A percentile compares a stretch with the other conserved stretches of the same genome.
phyloP scores from a whole-genome alignment of 2,888 invertebrate genomes.

The Lithosia quadra region DNA sequence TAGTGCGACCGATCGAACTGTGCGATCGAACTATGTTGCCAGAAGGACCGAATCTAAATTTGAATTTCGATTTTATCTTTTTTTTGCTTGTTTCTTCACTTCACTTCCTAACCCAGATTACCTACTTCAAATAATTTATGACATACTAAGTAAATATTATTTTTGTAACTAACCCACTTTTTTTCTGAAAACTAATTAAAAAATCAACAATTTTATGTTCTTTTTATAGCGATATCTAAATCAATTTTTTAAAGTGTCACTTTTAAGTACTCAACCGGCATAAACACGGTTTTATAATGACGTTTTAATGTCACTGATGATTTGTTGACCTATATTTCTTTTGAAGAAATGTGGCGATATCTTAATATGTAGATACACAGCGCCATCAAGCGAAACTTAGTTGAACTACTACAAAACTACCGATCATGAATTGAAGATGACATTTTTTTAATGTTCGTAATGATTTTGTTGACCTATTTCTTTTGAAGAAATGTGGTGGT shows the following conservation, averaged over 20 bases:
- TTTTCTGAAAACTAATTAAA: neutral
- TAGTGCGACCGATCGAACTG: too few relatives aligned
- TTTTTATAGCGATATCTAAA: slow-evolving; percentile 4
- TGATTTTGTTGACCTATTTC: slow-evolving; percentile 27
- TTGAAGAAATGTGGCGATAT: slow-evolving; percentile 4
- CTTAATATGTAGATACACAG: too few relatives aligned
- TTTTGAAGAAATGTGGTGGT: slow-evolving; percentile 15
- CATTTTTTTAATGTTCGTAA: slow-evolving; percentile 28
- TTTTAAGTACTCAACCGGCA: slow-evolving; percentile 3
- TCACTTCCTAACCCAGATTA: neutral
- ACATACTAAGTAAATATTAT: neutral
- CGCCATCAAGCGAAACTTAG: too few relatives aligned
- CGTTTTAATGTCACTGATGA: slow-evolving; percentile 29
- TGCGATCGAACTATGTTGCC: too few relatives aligned
- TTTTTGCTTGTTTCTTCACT: too few relatives aligned
- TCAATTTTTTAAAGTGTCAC: slow-evolving; percentile 11
- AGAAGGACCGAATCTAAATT: too few relatives aligned
- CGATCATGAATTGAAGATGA: too few relatives aligned
- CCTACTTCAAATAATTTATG: neutral
- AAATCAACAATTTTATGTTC: neutral
- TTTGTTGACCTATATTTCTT: slow-evolving; percentile 28
- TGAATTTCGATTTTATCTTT: too few relatives aligned
- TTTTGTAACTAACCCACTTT: neutral
- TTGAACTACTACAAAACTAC: too few relatives aligned
- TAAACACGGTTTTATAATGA: slow-evolving; percentile 18